Evolutionary conservation across 2,888 invertebrate genomes (phyloP).

Genomic region (Chrysomela aeneicollis): DNA sequence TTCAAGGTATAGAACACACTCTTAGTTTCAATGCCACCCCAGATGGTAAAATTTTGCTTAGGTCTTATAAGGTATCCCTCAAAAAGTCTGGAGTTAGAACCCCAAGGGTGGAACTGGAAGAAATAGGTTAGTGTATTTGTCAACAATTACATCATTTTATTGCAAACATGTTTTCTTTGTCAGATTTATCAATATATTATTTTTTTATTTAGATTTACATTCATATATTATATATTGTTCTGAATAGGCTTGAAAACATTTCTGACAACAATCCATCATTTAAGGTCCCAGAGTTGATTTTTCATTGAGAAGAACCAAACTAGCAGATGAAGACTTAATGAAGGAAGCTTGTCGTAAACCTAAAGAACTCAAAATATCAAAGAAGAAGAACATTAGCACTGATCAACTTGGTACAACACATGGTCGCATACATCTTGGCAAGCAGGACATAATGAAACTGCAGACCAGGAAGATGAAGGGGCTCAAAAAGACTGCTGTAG

Average conservation of each 20-base stretch:
- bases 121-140: slow-evolving; percentile 72
- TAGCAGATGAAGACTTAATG: slow-evolving; percentile 90
- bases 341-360: slow-evolving; percentile 84
- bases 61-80: slow-evolving; percentile 80
- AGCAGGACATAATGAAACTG: slow-evolving; percentile 82
- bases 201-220: not conserved
- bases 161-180: no score
- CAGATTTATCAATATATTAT: no score
- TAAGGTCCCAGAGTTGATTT: slow-evolving; percentile 91
- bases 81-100: slow-evolving; percentile 91
- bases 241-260: no score
- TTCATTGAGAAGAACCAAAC: slow-evolving; percentile 80
- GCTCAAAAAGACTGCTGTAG: slow-evolving; percentile 76
- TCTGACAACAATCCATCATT: no score
- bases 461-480: slow-evolving; percentile 94
- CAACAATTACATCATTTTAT: no score
- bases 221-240: not conserved
- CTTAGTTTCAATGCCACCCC: slow-evolving; percentile 85
- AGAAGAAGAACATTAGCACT: slow-evolving; percentile 89
- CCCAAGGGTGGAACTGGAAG: slow-evolving; percentile 90
- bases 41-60: slow-evolving; percentile 79
- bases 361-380: slow-evolving; percentile 77
- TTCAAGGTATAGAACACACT: slow-evolving; percentile 94
- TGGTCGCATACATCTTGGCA: slow-evolving; percentile 92
- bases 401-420: slow-evolving; percentile 89